These are phyloP conservation scores for Tokudaia tokunoshimensis DNA, from an alignment of 2,797 vertebrate genomes.

Conservation along the genomic window DNA sequence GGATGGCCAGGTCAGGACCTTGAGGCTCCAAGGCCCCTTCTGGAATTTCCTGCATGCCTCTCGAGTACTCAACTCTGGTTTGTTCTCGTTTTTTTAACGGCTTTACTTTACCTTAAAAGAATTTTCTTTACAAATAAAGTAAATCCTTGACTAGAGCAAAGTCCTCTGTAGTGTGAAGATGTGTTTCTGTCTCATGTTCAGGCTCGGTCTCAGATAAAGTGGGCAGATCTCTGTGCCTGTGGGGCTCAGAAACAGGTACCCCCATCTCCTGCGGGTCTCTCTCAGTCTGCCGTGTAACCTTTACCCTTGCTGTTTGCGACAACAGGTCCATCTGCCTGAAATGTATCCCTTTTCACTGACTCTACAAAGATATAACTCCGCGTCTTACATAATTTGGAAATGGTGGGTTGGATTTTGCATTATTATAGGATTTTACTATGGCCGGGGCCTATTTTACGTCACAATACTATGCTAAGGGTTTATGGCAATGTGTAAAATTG, in stretches of 20 bases:
- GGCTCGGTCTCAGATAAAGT: conserved; percentile 11
- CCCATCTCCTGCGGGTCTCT: not conserved
- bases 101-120: conserved; percentile 36
- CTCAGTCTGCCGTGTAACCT: not conserved
- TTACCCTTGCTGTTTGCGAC: not conserved
- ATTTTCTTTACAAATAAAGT: conserved; percentile 52
- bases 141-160: conserved; percentile 36
- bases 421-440: not conserved
- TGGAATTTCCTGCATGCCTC: not conserved
- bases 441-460: not conserved
- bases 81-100: not conserved
- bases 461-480: not conserved
- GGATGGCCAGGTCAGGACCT: not conserved
- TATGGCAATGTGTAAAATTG: not conserved
- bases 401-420: not conserved
- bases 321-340: not conserved
- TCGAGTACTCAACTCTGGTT: not conserved
- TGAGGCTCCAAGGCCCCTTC: not conserved
- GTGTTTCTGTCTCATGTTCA: not conserved
- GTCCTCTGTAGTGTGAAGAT: not conserved
- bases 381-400: not conserved
- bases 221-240: not conserved
- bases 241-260: not conserved
- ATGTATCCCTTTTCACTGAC: not conserved
- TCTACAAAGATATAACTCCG: not conserved